Conservation (phyloP, 2,113 vertebrate genomes). For the Neoarius graeffei region DNA sequence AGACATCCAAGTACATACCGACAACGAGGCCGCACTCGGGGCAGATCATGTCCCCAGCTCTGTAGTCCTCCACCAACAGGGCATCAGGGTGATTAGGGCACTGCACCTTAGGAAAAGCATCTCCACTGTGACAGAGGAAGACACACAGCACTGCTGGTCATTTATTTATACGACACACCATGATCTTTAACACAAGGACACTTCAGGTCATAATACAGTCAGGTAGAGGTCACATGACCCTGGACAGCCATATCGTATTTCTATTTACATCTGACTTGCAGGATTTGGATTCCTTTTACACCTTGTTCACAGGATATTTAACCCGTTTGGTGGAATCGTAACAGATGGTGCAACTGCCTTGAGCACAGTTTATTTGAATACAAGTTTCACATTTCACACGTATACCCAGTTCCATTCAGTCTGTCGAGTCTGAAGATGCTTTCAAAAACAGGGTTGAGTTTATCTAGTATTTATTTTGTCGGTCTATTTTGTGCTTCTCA, state of each 20-base stretch:
- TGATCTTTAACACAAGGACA: not conserved
- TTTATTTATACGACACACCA: not conserved
- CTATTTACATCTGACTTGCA: slow-evolving; percentile 6
- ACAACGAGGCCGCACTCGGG: slow-evolving; percentile 97
- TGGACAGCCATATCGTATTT: not conserved
- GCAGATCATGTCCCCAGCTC: slow-evolving; percentile 99
- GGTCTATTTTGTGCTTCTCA: no score
- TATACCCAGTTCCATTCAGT: no score
- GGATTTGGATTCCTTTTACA: not conserved
- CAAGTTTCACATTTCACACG: no score
- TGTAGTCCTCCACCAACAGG: slow-evolving; percentile 95
- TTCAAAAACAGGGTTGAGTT: no score
- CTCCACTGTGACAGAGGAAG: slow-evolving; percentile 75
- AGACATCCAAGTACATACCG: slow-evolving; percentile 72
- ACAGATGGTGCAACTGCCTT: not conserved
- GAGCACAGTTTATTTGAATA: no score
- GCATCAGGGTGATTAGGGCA: slow-evolving; percentile 98
- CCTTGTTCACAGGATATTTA: not conserved
- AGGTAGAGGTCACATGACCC: not conserved
- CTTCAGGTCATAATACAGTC: not conserved
- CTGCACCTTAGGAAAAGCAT: slow-evolving; percentile 87
- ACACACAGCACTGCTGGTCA: not conserved
- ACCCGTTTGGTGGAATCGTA: not conserved
- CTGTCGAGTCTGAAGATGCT: no score
- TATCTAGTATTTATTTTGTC: no score